Base-by-base conservation (phyloP, 2,888 invertebrate species). In the Polymixis flavicincta region DNA sequence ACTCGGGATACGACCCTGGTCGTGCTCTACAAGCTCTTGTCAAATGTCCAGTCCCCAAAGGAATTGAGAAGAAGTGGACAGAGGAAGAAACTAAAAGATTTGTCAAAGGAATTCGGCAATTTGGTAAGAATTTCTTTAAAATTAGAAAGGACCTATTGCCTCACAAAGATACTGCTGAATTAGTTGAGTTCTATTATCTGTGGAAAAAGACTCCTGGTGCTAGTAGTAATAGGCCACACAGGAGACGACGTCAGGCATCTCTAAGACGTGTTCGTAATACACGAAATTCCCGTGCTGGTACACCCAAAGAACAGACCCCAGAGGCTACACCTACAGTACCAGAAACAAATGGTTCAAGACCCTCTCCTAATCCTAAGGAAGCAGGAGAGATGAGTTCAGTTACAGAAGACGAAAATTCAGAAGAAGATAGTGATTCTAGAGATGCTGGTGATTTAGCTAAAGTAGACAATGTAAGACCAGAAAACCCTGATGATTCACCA, bases 181-280 rank as follows among this genome's bases (percentile, higher is more conserved):
- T 99, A 91, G 99, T 99, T 72, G 99, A 99, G 94, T 99, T 99
- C 97, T 99, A 99, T 96, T 99, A 99, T 96, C 97, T 99, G 92
- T 99, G 99, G 99, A 99, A 99, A 97, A 99, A 99, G 97, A 99
- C 99, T 57, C 99, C 99, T 32, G 99, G 99, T 90, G 99, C 99
- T 82, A 99, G 99, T 94, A 99, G 99, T 93, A 99, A 99, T 94
- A 97, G 99, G 88, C 99, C 99, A 45, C 99, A 99, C 92, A 97
- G 99, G 85, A 97, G 99, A 92, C 97, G 99, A 84, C 97, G 99
- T 71, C 98, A 98, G 93, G 98, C 98, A 88, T 98, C 99, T 69
- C 96, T 99, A 89, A 97, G 99, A 87, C 97, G 99, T 90, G 99
- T 99, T 86, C 97, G 99, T 85, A 98, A 98, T 90, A 98, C 99